Evolutionary conservation across 2,888 invertebrate genomes (phyloP).

Genomic region (Heliconius hortense): DNA sequence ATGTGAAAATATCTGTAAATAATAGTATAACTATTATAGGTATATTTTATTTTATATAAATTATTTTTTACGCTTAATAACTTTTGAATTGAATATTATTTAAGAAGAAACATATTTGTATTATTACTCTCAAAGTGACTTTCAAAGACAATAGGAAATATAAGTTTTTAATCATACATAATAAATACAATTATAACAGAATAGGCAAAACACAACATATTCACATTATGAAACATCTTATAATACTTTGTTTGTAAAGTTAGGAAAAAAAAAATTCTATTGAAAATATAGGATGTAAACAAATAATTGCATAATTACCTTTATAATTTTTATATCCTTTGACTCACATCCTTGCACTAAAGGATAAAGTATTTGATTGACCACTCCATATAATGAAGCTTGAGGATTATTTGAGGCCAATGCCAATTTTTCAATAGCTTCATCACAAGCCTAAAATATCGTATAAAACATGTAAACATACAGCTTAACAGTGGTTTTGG

Average conservation of each 20-base stretch:
- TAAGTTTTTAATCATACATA: too few species aligned
- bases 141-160: too few species aligned
- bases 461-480: slow-evolving; percentile 15
- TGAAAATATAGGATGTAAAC: not conserved
- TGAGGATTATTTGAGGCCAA: slow-evolving; percentile 89
- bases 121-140: too few species aligned
- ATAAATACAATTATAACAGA: too few species aligned
- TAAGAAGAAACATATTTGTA: not conserved
- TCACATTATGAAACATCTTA: not conserved
- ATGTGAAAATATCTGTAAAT: not conserved
- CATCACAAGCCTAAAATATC: slow-evolving; percentile 92
- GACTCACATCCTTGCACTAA: slow-evolving; percentile 98
- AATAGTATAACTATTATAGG: not conserved
- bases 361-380: slow-evolving; percentile 97
- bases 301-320: slow-evolving; percentile 76
- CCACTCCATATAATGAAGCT: slow-evolving; percentile 92
- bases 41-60: not conserved
- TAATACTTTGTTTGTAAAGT: not conserved
- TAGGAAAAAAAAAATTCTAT: not conserved
- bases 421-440: slow-evolving; percentile 94
- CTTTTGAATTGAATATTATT: not conserved
- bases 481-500: not conserved
- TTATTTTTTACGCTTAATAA: not conserved
- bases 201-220: too few species aligned
- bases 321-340: slow-evolving; percentile 96